Base-by-base conservation (phyloP, 1,140 invertebrate genomes). In the Calliopsis andreniformis region DNA sequence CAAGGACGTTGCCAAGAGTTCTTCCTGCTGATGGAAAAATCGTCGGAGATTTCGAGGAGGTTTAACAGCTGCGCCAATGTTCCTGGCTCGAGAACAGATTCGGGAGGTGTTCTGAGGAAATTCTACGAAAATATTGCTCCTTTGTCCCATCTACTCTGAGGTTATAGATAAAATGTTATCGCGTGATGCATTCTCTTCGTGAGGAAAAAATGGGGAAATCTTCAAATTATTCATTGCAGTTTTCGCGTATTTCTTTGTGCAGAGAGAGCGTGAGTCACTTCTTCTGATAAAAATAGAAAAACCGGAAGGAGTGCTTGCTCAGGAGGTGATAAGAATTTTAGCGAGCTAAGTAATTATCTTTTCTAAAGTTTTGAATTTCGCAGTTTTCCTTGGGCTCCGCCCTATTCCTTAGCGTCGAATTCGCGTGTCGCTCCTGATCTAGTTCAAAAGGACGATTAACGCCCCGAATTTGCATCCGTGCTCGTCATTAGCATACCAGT, bases 401-500 rank as follows among this genome's bases (percentile, higher is more conserved):
- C 10, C 35, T 39, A 3, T 39, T 39, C 10, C 35, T 39, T 39
- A 39, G 35, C 35, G 35, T 3, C 35, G 35, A 39, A 10, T 39
- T n/a, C 35, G 3, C 35, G 3, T 10, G 10, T 39, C 10, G 16
- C 8, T 16, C 4, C 16, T 5, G 62, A 30, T n/a, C 39, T 3
- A 16, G 39, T 28, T 75, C 63, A 45, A 53, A 67, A 42, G 35
- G 35, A 10, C 4, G 63, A 20, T 84, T 70, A 64, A 80, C 83
- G 73, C 83, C 84, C 75, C 64, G 71, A 49, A 56, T 88, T 88
- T 85, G 80, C 87, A 88, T 86, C 64, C 62, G 69, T 69, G 58
- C 18, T 12, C 68, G 59, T 81, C 79, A 82, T 86, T 86, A 87
- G 83, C 86, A 88, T 86, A 84, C 77, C 76, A 47, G 63, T 78